These are phyloP conservation scores for Agrotis puta DNA, from an alignment of 2,888 invertebrate species.

Conservation along the genomic window DNA sequence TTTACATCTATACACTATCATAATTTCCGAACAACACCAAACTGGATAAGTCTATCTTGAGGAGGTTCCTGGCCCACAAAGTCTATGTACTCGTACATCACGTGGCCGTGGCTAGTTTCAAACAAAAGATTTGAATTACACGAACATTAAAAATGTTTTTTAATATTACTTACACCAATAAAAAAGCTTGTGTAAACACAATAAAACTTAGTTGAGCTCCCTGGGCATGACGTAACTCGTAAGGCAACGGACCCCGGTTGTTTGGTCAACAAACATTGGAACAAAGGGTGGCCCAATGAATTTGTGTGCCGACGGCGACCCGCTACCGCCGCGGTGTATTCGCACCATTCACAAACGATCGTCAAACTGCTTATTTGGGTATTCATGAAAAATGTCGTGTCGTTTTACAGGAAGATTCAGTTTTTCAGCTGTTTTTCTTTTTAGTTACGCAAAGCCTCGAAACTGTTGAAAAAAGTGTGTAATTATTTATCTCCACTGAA, in stretches of 20 bases:
- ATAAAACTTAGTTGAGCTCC: slow-evolving; percentile 53
- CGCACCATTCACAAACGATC: slow-evolving; percentile 63
- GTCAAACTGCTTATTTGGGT: slow-evolving; percentile 33
- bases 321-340: slow-evolving; percentile 54
- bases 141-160: slow-evolving; percentile 19
- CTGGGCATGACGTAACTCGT: slow-evolving; percentile 61
- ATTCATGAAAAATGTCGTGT: slow-evolving; percentile 36
- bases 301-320: slow-evolving; percentile 49
- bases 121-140: too few relatives aligned
- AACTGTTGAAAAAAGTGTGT: background rate
- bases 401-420: slow-evolving; percentile 1
- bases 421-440: slow-evolving; percentile 14
- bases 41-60: too few relatives aligned
- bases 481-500: too few relatives aligned
- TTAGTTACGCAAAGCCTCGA: background rate
- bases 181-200: slow-evolving; percentile 52
- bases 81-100: too few relatives aligned
- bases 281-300: slow-evolving; percentile 65
- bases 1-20: too few relatives aligned
- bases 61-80: too few relatives aligned
- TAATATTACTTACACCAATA: slow-evolving; percentile 41
- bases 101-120: too few relatives aligned
- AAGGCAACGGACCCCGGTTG: slow-evolving; percentile 56
- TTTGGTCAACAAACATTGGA: slow-evolving; percentile 71
- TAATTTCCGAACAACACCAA: too few relatives aligned